Percentiles rank a stretch among this genome's conserved stretches.
phyloP scores from a whole-genome alignment of 2,888 invertebrate species.

The Orthosia gracilis region DNA sequence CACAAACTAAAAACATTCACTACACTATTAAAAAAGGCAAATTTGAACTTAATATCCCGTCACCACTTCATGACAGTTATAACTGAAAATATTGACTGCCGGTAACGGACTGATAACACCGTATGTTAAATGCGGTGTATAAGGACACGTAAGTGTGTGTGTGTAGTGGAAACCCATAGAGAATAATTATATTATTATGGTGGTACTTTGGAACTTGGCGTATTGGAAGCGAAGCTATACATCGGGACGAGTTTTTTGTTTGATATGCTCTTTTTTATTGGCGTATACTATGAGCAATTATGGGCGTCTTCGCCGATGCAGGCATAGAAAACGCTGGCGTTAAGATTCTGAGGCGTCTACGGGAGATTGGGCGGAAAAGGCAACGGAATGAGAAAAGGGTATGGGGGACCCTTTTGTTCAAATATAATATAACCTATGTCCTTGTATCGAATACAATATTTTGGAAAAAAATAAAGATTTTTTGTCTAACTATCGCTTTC shows the following conservation, averaged over 20 bases:
- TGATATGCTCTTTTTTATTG: neutral
- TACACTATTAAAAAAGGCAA: constrained; percentile 29
- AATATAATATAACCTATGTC: too few species aligned
- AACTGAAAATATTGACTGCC: constrained; percentile 82
- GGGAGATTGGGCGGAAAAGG: neutral
- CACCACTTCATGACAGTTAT: constrained; percentile 61
- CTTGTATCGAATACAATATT: neutral
- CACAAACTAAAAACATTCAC: constrained; percentile 37
- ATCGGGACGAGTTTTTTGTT: neutral
- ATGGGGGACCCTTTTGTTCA: neutral
- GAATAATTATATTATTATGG: constrained; percentile 55
- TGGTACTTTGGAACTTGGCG: constrained; percentile 66
- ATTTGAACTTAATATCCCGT: constrained; percentile 40
- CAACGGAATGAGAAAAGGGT: neutral
- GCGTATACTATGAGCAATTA: neutral
- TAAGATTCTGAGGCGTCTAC: neutral
- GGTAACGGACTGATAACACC: constrained; percentile 80
- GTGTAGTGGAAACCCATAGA: constrained; percentile 76
- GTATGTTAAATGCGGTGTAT: constrained; percentile 75
- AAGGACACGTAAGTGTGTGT: constrained; percentile 63
- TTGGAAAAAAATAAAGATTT: neutral
- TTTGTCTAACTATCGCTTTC: neutral
- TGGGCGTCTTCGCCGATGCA: neutral
- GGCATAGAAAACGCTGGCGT: neutral
- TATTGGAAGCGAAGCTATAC: constrained; percentile 64